A percentile compares a stretch with the other conserved stretches of the same genome.
These are phyloP conservation scores for Tolmerus cingulatus DNA, from an alignment of 2,888 invertebrate species.

Conservation along the genomic window DNA sequence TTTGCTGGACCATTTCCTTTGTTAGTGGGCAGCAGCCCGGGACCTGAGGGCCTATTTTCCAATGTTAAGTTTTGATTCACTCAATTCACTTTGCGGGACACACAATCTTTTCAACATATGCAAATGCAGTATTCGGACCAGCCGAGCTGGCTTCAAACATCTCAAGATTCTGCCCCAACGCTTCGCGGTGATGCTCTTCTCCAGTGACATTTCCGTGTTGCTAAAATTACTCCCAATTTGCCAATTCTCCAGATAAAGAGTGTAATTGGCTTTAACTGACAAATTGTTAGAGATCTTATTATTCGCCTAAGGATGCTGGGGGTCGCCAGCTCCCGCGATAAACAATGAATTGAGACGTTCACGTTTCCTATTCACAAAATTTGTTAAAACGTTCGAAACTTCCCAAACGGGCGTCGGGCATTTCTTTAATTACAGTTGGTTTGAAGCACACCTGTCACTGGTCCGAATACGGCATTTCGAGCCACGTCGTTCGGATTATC, in stretches of 20 bases:
- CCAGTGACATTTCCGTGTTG: not conserved
- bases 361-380: not conserved
- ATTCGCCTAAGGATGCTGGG: not conserved
- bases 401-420: not conserved
- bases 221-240: not conserved
- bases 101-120: not conserved
- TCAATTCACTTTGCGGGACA: not conserved
- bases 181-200: too few relatives aligned
- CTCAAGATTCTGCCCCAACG: not conserved
- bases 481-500: not conserved
- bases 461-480: not conserved
- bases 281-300: not conserved
- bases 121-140: not conserved
- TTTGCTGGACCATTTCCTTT: not conserved
- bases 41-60: not conserved
- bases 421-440: not conserved
- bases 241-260: not conserved
- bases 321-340: not conserved
- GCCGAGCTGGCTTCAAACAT: not conserved
- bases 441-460: not conserved
- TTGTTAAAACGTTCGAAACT: not conserved
- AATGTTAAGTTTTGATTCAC: not conserved
- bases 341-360: not conserved
- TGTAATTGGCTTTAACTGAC: not conserved
- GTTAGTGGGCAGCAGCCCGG: not conserved